Base-by-base conservation (phyloP, 1,140 invertebrate genomes). In the Oedothorax gibbosus region DNA sequence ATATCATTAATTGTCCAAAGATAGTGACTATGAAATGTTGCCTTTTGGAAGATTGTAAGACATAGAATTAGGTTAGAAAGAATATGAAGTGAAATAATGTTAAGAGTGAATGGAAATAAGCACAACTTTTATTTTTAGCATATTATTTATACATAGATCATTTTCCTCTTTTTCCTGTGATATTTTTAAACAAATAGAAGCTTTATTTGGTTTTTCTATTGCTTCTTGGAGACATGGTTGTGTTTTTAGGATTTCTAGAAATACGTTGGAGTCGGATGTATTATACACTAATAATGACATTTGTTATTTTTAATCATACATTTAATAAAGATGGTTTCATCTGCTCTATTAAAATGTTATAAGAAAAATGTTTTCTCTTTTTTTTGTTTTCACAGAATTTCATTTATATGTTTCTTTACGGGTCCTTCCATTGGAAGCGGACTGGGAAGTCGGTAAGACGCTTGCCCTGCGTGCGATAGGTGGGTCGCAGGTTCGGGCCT, bases 331-430 rank as follows among this genome's bases (percentile, higher is more conserved):
- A 66, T 79, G 77, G 64, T 79, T 79, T 79, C 77, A 79, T 79
- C 77, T 79, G 77, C 77, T 79, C 77, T 79, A 79, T 79, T 79
- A 79, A 79, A 79, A 79, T 79, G 77, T 79, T 79, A 79, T 79
- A 65, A 66, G 68, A 79, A 79, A 79, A 60, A 57, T 6, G 7
- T 7, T 50, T 51, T 64, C 9, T 15, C n/a, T n/a, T n/a, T n/a
- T 53, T 7, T 60, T 0, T 49, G 65, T 68, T 35, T 35, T 35
- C 35, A 35, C 35, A 35, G 5, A 35, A 1, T 35, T 35, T 35
- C 35, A 35, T 35, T 35, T 35, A 35, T 35, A 35, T 35, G 35
- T 1, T 35, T 5, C 5, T 35, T 35, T 35, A 35, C 35, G 5
- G 35, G 35, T 35, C 35, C 35, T 35, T 5, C 5, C 35, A 35